Base-by-base conservation (phyloP, 2,888 invertebrate species). In the Eulithis prunata region DNA sequence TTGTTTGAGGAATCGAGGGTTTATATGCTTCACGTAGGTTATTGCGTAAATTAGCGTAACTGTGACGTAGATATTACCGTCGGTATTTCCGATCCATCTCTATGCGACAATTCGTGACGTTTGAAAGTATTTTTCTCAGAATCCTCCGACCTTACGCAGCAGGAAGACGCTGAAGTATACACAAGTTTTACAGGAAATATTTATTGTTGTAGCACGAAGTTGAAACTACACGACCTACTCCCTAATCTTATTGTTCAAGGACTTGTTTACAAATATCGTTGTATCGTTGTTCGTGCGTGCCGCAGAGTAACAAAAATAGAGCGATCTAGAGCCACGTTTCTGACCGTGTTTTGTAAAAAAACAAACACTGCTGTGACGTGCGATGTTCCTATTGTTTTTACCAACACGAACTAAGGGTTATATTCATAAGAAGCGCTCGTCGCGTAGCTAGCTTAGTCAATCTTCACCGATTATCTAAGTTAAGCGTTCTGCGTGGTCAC, bases 231-330 rank as follows among this genome's bases (percentile, higher is more conserved):
- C 49, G 53, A 53, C 63, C 55, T 41, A 66, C 61, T 69, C 61
- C 10, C 11, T 46, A 49, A 55, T 61, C 28, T 49, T 57, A 8
- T 10, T 65, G 32, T 49, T 45, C 64, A 66, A 68, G 65, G 67
- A 66, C 61, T 58, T 68, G 66, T 71, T 71, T 70, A 71, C 64
- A 55, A 72, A 67, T 63, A 54, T 55, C 13, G 38, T 32, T 28
- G 36, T 57, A 66, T 64, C 65, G 63, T 64, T 41, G 21, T 10
- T 12, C 59, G 64, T 65, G 69, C 66, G 68, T 55, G 47, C 36
- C 64, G 62, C 63, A 53, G 62, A 62, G 52, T 58, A 46, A 45
- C 54, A 51, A 11, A 12, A 45, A 12, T 41, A 54, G 46, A 45
- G 32, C 36, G n/a, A 13, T 10, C 45, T 60, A 41, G 7, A 10